Percentiles rank a stretch among this genome's conserved stretches.
These are phyloP conservation scores for Brachymystax lenok DNA, from an alignment of 2,797 vertebrate species.

Conservation along the genomic window DNA sequence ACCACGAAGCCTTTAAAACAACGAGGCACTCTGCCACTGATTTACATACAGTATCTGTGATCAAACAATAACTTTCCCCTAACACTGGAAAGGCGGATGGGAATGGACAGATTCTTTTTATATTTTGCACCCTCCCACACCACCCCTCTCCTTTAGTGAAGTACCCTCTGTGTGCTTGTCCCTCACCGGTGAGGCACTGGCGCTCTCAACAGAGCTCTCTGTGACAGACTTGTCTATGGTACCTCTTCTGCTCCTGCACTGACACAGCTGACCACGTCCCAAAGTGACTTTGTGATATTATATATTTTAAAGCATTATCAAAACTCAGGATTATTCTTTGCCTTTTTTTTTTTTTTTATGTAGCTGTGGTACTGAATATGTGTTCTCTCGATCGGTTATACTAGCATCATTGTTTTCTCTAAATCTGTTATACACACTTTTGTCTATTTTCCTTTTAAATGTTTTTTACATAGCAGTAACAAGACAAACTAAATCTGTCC, in stretches of 20 bases:
- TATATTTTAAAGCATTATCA: slow-evolving; percentile 6
- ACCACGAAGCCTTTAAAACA: slow-evolving; percentile 27
- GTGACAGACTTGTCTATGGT: slow-evolving; percentile 9
- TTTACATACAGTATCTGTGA: slow-evolving; percentile 34
- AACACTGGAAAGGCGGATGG: slow-evolving; percentile 47
- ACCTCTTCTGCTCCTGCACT: slow-evolving; percentile 39
- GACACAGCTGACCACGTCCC: slow-evolving; percentile 19
- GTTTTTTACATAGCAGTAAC: slow-evolving; percentile 51
- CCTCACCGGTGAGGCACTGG: background rate
- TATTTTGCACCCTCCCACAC: background rate
- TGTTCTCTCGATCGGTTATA: slow-evolving; percentile 29
- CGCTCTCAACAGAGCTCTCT: slow-evolving; percentile 6
- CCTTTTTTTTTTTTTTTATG: slow-evolving; percentile 39
- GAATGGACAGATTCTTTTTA: slow-evolving; percentile 18
- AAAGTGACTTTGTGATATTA: slow-evolving; percentile 61
- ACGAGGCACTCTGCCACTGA: slow-evolving; percentile 35
- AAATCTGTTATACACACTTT: slow-evolving; percentile 19
- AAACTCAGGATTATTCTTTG: slow-evolving; percentile 71
- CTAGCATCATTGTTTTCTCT: slow-evolving; percentile 35
- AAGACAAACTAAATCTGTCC: slow-evolving; percentile 43
- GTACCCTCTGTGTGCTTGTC: background rate
- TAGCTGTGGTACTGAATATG: slow-evolving; percentile 29
- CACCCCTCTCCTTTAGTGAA: background rate
- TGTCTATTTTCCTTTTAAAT: slow-evolving; percentile 27
- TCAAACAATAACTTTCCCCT: slow-evolving; percentile 46